Base-by-base conservation (phyloP, 2,888 invertebrate genomes). In the Cephus runcator region DNA sequence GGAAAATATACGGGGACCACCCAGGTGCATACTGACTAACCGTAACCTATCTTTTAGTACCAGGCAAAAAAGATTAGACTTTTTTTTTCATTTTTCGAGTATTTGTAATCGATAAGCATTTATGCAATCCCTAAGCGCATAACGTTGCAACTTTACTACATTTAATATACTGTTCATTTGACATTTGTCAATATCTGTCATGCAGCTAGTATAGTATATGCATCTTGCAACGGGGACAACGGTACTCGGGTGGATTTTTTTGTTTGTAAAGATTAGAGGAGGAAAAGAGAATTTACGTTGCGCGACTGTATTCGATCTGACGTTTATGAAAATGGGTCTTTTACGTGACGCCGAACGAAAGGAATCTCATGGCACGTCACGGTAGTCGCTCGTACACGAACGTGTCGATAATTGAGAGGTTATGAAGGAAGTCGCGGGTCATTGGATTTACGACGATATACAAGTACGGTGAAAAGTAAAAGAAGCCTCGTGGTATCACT, bases 401-500 rank as follows among this genome's bases (percentile, higher is more conserved):
- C 71, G 71, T 71, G 79, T 33, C 73, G 40, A n/a, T 69, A 80
- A 83, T 80, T 80, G 78, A 80, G 79, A 80, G 79, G 81, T 85
- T 79, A 79, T 69, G 79, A 81, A 75, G 76, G 69, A 75, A 79
- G 73, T 33, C 15, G 76, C 75, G 35, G 77, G 73, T 71, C 15
- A 31, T 71, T 33, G 33, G 33, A 35, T 31, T 71, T 71, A 71
- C 71, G 71, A 71, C 34, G 23, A 56, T 56, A 56, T 56, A 56
- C 56, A 56, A 56, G 23, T 15, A 23, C 23, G 56, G 2, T 56
- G 23, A 36, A 69, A 78, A 82, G n/a, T 79, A 82, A 85, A 85
- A 77, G 81, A 80, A 81, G 68, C 76, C 77, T 78, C 80, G 56
- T 85, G 80, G 79, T 87, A 82, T 77, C 75, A 75, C 76, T 73